These are phyloP conservation scores for Halichoerus grypus DNA, from an alignment of 2,113 vertebrate species.

Conservation along the genomic window DNA sequence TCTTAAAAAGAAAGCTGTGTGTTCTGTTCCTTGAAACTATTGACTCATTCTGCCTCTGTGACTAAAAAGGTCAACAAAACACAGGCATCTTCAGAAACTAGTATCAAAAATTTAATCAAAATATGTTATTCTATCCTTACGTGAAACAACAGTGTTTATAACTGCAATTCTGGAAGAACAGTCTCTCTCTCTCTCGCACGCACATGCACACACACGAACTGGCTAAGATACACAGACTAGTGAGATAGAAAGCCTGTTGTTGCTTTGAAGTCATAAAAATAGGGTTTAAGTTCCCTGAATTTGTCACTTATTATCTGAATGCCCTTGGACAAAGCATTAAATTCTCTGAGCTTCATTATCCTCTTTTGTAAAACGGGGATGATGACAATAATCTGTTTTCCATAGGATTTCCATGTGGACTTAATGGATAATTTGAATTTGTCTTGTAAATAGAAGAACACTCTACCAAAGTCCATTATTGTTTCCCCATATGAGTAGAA, in stretches of 20 bases:
- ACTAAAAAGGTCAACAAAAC: neutral
- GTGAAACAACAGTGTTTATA: neutral
- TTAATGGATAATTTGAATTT: constrained; percentile 14
- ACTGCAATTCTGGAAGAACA: neutral
- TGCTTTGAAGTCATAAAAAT: neutral
- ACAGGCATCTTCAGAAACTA: neutral
- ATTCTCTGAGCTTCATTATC: constrained; percentile 8
- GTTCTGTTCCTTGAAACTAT: constrained; percentile 15
- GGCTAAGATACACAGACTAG: neutral
- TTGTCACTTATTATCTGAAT: neutral
- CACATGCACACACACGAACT: neutral
- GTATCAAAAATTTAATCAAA: neutral
- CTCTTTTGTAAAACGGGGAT: neutral
- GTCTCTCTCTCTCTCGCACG: neutral
- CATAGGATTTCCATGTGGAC: neutral
- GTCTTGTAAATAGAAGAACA: constrained; percentile 4
- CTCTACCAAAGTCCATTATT: neutral
- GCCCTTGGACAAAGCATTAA: neutral
- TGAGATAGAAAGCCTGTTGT: neutral
- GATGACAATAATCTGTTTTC: constrained; percentile 27
- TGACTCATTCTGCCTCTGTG: neutral
- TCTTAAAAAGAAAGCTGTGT: neutral
- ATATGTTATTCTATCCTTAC: neutral
- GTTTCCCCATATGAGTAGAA: neutral
- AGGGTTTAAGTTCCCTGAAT: neutral